phyloP scores from a whole-genome alignment of 2,888 invertebrate genomes.

The Melitaea athalia region DNA sequence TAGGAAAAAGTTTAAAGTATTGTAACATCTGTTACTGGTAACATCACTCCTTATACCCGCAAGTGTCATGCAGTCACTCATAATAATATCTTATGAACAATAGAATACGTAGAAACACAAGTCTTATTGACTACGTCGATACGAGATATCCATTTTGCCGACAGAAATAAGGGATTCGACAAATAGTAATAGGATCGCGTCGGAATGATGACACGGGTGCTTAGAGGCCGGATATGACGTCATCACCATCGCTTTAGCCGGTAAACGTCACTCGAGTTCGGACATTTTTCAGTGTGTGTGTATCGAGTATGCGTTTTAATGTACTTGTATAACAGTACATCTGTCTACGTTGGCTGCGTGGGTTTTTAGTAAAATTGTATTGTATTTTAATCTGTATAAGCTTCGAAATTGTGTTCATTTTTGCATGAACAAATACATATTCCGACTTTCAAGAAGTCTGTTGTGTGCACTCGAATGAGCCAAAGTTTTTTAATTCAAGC shows the following conservation, averaged over 20 bases:
- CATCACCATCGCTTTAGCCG: constrained; percentile 50
- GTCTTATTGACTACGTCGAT: background rate
- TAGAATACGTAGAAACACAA: background rate
- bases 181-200: constrained; percentile 40
- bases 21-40: no score
- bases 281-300: constrained; percentile 11
- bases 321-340: constrained; percentile 7
- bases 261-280: constrained; percentile 24
- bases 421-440: constrained; percentile 12
- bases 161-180: constrained; percentile 23
- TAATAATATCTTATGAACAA: background rate
- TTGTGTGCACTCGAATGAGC: constrained; percentile 32
- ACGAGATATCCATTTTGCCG: background rate
- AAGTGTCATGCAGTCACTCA: no score
- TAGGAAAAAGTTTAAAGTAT: no score
- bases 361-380: background rate
- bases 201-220: constrained; percentile 43
- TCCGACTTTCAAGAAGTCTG: constrained; percentile 29
- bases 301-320: constrained; percentile 21
- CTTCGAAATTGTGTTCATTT: constrained; percentile 9
- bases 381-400: background rate
- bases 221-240: constrained; percentile 57
- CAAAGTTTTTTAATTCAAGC: constrained; percentile 32
- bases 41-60: no score
- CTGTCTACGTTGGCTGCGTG: background rate